These are phyloP conservation scores for Eucriotettix oculatus DNA, from an alignment of 2,888 invertebrate species.

Conservation along the genomic window DNA sequence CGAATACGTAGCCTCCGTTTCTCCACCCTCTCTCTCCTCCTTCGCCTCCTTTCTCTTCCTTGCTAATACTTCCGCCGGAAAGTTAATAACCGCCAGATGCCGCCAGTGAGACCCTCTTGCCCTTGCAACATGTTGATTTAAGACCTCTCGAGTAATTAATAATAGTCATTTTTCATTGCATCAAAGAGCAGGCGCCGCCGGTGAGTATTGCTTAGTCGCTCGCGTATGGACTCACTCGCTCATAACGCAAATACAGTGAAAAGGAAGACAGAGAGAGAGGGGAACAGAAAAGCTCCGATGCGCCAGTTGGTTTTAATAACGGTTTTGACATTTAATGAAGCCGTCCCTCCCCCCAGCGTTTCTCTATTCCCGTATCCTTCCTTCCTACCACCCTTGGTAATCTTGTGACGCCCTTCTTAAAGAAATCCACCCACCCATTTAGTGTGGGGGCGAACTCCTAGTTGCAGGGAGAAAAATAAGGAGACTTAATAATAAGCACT, in stretches of 20 bases:
- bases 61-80: neutral
- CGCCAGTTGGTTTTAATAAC: slow-evolving; percentile 5
- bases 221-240: neutral
- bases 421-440: too few relatives aligned
- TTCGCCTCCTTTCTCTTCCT: too few relatives aligned
- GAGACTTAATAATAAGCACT: too few relatives aligned
- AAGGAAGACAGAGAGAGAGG: neutral
- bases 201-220: too few relatives aligned
- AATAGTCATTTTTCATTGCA: slow-evolving; percentile 6
- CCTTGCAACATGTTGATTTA: slow-evolving; percentile 3
- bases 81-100: neutral
- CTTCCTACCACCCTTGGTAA: too few relatives aligned
- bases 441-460: too few relatives aligned
- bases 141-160: slow-evolving; percentile 5
- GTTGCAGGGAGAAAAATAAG: too few relatives aligned
- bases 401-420: too few relatives aligned
- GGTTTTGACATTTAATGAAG: slow-evolving; percentile 7
- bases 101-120: too few relatives aligned
- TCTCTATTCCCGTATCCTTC: too few relatives aligned
- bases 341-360: neutral
- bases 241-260: neutral
- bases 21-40: too few relatives aligned
- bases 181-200: neutral
- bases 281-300: neutral
- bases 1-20: too few relatives aligned